These are phyloP conservation scores for Plagiodera versicolora DNA, from an alignment of 2,888 invertebrate species.

Conservation along the genomic window DNA sequence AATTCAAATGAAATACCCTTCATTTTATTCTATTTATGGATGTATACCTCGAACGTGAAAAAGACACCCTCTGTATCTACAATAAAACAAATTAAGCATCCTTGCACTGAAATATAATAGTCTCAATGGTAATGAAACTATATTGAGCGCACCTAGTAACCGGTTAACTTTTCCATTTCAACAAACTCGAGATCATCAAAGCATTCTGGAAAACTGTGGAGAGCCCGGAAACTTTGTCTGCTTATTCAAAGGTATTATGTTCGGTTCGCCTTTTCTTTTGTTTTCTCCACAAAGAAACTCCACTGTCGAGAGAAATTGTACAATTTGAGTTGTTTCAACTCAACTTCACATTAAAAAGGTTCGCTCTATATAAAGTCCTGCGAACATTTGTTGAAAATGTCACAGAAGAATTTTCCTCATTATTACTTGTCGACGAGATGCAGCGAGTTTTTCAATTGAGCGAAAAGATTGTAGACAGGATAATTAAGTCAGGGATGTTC, in stretches of 20 bases:
- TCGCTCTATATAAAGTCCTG: slow-evolving; percentile 21
- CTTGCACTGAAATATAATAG: too few species aligned
- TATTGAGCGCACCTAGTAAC: slow-evolving; percentile 48
- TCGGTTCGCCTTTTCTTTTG: slow-evolving; percentile 17
- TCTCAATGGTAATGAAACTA: slow-evolving; percentile 16
- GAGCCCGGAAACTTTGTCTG: slow-evolving; percentile 29
- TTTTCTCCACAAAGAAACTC: slow-evolving; percentile 31
- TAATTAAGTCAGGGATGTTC: too few species aligned
- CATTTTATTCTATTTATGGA: too few species aligned
- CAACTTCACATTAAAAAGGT: slow-evolving; percentile 28
- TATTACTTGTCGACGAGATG: slow-evolving; percentile 24
- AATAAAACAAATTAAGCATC: too few species aligned
- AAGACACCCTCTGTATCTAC: too few species aligned
- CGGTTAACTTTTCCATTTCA: slow-evolving; percentile 62
- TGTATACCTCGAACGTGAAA: too few species aligned
- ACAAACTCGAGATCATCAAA: slow-evolving; percentile 49
- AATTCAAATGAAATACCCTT: too few species aligned
- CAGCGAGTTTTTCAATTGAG: slow-evolving; percentile 23
- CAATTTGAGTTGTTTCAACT: slow-evolving; percentile 32
- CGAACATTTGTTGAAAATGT: slow-evolving; percentile 28
- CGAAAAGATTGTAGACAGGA: background rate
- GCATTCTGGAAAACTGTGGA: slow-evolving; percentile 29
- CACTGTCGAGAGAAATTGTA: slow-evolving; percentile 22
- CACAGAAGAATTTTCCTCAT: slow-evolving; percentile 29
- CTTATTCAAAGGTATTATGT: slow-evolving; percentile 24